A percentile compares a stretch with the other conserved stretches of the same genome.
phyloP scores from a whole-genome alignment of 2,113 vertebrate species.

The Rhadina sibilatrix region DNA sequence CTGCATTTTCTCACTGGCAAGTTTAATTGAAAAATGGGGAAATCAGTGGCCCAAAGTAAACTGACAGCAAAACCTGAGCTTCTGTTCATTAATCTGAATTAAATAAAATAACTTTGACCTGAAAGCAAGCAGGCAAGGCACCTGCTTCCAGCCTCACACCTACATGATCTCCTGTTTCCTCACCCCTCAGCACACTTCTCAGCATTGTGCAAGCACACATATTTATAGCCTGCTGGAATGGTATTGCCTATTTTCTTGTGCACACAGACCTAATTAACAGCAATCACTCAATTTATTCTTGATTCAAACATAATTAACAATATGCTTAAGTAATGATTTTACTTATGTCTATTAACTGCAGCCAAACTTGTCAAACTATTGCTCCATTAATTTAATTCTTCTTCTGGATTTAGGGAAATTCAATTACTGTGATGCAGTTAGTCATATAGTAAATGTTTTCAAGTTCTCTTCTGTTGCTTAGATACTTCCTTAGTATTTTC shows the following conservation, averaged over 20 bases:
- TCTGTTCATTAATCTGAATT: neutral
- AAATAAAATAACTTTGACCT: neutral
- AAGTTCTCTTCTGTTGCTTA: conserved; percentile 36
- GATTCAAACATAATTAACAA: conserved; percentile 63
- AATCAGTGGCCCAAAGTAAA: neutral
- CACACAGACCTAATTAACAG: conserved; percentile 54
- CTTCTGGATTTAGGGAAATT: conserved; percentile 54
- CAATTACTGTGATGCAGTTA: conserved; percentile 50
- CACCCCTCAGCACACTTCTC: neutral
- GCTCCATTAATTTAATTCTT: conserved; percentile 66
- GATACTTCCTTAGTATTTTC: conserved; percentile 46
- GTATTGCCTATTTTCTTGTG: neutral
- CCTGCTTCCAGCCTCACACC: neutral
- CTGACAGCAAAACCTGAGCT: neutral
- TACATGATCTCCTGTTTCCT: neutral
- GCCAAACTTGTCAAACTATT: conserved; percentile 45
- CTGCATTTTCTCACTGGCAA: neutral
- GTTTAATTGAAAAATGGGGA: neutral
- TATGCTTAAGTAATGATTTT: conserved; percentile 52
- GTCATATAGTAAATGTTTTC: conserved; percentile 30
- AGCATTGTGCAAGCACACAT: neutral
- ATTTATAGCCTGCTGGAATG: neutral
- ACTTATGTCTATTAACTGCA: conserved; percentile 31
- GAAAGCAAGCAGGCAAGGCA: neutral
- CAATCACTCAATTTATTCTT: conserved; percentile 56